phyloP scores from a whole-genome alignment of 2,113 vertebrate species.

The Malurus melanocephalus region DNA sequence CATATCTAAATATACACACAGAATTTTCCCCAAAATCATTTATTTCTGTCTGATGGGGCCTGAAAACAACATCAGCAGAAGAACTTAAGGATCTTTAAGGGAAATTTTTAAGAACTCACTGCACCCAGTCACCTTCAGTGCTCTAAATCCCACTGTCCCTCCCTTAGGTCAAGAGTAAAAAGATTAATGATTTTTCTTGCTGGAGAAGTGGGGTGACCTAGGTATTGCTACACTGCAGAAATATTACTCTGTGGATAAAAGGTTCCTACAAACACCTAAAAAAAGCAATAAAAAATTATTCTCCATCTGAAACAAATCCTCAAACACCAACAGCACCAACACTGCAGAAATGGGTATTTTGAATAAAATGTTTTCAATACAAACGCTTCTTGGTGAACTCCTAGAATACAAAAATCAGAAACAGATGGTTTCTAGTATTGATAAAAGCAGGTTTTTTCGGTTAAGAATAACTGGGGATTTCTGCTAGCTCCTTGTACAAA shows the following conservation, averaged over 20 bases:
- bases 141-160: not conserved
- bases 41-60: not conserved
- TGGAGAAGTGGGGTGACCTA: not conserved
- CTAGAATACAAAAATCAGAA: not conserved
- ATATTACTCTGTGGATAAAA: not conserved
- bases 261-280: not conserved
- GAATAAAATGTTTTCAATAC: not conserved
- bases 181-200: not conserved
- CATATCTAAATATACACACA: not conserved
- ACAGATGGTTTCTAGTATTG: rapidly evolving
- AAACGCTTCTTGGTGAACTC: not conserved
- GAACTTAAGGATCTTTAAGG: no score
- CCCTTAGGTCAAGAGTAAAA: not conserved
- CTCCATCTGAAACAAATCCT: not conserved
- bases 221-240: not conserved
- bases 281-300: not conserved
- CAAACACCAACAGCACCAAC: not conserved
- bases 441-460: rapidly evolving
- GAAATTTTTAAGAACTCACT: no score
- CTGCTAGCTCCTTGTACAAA: not conserved
- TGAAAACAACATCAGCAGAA: not conserved
- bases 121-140: not conserved
- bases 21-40: not conserved
- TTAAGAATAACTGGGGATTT: not conserved
- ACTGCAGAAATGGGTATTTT: not conserved